Conservation (phyloP, 2,797 vertebrate species). For the Buphagus erythrorhynchus region DNA sequence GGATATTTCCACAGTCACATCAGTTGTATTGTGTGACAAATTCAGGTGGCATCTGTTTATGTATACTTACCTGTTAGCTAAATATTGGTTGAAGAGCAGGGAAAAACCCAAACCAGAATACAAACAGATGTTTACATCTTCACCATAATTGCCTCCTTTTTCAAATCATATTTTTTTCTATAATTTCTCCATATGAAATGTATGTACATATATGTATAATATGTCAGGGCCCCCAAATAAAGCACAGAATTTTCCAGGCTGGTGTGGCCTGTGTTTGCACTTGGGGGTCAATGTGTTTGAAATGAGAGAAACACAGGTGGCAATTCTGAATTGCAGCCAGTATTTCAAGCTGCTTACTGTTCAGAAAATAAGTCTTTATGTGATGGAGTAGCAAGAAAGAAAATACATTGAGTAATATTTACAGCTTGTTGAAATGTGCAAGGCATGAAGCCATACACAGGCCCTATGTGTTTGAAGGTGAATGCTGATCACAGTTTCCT, state of each 20-base stretch:
- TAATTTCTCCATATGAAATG: slow-evolving; percentile 38
- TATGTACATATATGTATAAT: background rate
- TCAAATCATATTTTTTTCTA: slow-evolving; percentile 44
- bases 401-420: background rate
- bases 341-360: background rate
- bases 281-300: background rate
- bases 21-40: background rate
- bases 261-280: background rate
- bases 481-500: background rate
- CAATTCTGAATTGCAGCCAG: background rate
- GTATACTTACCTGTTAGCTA: background rate
- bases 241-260: slow-evolving; percentile 69
- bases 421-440: background rate
- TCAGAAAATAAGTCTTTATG: background rate
- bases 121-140: slow-evolving; percentile 28
- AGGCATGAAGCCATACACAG: background rate
- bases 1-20: background rate
- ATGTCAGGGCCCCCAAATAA: slow-evolving; percentile 68
- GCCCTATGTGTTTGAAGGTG: background rate
- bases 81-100: background rate
- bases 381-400: background rate
- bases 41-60: slow-evolving; percentile 1
- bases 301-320: background rate
- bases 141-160: slow-evolving; percentile 65
- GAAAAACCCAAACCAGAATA: background rate